phyloP scores from a whole-genome alignment of 2,797 vertebrate species.

The Coreius guichenoti region DNA sequence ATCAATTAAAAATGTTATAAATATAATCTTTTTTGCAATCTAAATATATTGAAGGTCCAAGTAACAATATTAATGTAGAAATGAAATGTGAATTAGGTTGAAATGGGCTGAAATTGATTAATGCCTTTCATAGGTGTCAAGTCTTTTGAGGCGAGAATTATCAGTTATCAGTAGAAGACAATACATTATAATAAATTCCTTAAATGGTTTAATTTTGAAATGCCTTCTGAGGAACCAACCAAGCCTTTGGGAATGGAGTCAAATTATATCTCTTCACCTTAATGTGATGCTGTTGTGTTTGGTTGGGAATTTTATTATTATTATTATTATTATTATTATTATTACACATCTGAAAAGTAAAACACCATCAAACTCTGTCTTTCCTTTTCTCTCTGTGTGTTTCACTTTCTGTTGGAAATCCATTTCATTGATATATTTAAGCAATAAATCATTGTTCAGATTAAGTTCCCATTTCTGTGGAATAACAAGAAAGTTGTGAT shows the following conservation, averaged over 20 bases:
- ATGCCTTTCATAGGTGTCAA: not conserved
- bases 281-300: slow-evolving; percentile 7
- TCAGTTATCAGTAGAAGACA: not conserved
- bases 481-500: slow-evolving; percentile 30
- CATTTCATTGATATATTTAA: slow-evolving; percentile 8
- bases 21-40: not conserved
- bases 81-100: not conserved
- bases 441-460: not conserved
- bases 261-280: slow-evolving; percentile 11
- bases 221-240: not conserved
- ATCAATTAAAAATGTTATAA: not conserved
- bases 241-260: not conserved
- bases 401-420: not conserved
- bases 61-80: not conserved
- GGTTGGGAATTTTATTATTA: not conserved
- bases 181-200: not conserved
- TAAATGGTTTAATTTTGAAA: not conserved
- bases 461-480: not conserved
- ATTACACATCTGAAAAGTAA: not conserved
- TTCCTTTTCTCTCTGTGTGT: not conserved
- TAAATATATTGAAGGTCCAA: not conserved
- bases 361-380: not conserved
- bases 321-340: not conserved
- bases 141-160: not conserved
- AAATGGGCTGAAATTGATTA: not conserved